Percentiles rank a stretch among this genome's conserved stretches.
phyloP scores from a whole-genome alignment of 2,113 vertebrate genomes.

The Aplodontia rufa region DNA sequence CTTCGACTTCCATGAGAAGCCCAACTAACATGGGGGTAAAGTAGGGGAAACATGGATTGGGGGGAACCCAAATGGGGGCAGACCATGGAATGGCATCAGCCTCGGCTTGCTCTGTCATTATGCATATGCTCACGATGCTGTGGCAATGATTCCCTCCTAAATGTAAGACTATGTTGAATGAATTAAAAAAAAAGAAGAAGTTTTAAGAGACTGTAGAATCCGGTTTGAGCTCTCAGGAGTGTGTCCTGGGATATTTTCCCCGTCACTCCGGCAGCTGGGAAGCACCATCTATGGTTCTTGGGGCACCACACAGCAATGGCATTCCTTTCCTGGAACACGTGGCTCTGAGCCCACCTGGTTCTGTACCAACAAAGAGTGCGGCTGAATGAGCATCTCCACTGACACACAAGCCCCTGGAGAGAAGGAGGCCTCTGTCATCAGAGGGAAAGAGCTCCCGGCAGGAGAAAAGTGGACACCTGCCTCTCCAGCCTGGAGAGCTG shows the following conservation, averaged over 20 bases:
- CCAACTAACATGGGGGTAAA: too few species aligned
- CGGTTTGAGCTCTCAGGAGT: not conserved
- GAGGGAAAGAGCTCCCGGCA: not conserved
- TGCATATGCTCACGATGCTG: too few species aligned
- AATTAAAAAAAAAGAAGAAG: too few species aligned
- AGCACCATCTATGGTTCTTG: not conserved
- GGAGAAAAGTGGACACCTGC: not conserved
- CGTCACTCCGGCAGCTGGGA: not conserved
- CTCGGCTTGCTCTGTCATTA: too few species aligned
- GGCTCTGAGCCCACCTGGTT: not conserved
- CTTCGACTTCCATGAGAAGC: too few species aligned
- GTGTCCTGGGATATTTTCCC: not conserved
- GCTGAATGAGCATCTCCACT: too few species aligned
- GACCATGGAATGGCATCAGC: too few species aligned
- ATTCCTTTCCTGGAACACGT: not conserved
- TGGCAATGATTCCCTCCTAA: too few species aligned
- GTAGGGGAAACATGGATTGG: too few species aligned
- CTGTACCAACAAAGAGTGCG: not conserved
- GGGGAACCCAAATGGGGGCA: too few species aligned
- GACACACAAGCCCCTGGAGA: not conserved
- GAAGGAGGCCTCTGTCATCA: not conserved
- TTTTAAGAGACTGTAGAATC: not conserved
- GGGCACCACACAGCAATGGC: not conserved
- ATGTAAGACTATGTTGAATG: too few species aligned
- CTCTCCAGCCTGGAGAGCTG: not conserved